A percentile compares a stretch with the other conserved stretches of the same genome.
These are phyloP conservation scores for Catajapyx aquilonaris DNA, from an alignment of 1,140 invertebrate genomes.

Conservation along the genomic window DNA sequence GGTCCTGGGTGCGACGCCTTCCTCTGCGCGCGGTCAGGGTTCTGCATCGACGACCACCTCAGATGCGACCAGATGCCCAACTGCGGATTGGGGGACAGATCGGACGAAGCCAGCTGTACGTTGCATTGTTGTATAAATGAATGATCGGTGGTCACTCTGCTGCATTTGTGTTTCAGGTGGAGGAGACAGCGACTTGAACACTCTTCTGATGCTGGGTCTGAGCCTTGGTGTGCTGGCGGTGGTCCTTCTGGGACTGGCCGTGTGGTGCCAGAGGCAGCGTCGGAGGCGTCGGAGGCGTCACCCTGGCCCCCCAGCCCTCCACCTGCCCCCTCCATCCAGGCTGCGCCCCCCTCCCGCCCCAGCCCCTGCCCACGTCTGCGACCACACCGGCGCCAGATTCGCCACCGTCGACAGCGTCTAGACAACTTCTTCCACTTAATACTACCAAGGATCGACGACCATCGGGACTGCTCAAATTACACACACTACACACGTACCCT, in stretches of 20 bases:
- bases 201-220: conserved; percentile 13
- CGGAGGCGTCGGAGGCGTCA: conserved; percentile 19
- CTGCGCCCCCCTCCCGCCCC: conserved; percentile 21
- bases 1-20: conserved; percentile 30
- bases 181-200: conserved; percentile 10
- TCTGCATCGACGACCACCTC: conserved; percentile 56
- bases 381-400: conserved; percentile 27
- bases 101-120: conserved; percentile 67
- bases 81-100: conserved; percentile 53
- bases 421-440: conserved; percentile 9
- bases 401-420: conserved; percentile 30
- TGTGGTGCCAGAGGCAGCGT: conserved; percentile 17
- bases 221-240: conserved; percentile 8
- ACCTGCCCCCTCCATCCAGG: conserved; percentile 14
- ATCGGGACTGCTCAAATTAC: too few relatives aligned
- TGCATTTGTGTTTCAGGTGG: conserved; percentile 10
- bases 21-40: conserved; percentile 39
- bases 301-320: conserved; percentile 16
- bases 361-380: conserved; percentile 23
- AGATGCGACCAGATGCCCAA: conserved; percentile 57
- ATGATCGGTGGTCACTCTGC: neutral
- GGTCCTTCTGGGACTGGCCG: conserved; percentile 13
- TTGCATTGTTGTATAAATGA: conserved; percentile 12
- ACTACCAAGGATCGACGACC: too few relatives aligned
- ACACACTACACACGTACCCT: too few relatives aligned